Evolutionary conservation across 2,888 invertebrate species (phyloP).

Genomic region (Pyrrhosoma nymphula): DNA sequence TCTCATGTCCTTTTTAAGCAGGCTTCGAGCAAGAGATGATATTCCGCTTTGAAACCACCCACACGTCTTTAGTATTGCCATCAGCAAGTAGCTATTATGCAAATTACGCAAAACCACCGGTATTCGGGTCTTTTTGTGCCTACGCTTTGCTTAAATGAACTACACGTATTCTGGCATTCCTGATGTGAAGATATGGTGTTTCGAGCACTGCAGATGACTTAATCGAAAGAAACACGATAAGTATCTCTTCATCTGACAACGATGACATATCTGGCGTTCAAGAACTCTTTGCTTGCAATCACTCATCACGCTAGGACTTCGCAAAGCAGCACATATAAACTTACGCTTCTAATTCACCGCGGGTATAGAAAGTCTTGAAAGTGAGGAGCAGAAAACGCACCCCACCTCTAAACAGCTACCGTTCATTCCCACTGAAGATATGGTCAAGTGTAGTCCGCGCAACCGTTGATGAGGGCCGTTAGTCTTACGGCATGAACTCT

Average conservation of each 20-base stretch:
- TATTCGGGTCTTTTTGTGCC: too few species aligned
- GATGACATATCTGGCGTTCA: neutral
- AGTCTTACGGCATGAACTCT: conserved; percentile 14
- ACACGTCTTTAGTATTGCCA: too few species aligned
- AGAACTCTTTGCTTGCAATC: neutral
- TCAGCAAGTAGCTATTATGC: too few species aligned
- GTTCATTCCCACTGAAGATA: neutral
- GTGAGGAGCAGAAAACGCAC: neutral
- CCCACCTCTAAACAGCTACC: neutral
- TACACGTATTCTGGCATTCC: neutral
- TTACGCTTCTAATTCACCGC: neutral
- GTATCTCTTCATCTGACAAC: neutral
- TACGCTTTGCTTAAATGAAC: too few species aligned
- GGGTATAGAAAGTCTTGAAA: neutral
- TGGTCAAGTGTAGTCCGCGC: neutral
- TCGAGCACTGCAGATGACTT: neutral
- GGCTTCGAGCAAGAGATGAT: too few species aligned
- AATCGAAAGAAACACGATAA: neutral
- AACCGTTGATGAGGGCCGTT: conserved; percentile 2
- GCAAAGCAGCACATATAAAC: neutral
- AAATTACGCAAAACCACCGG: too few species aligned
- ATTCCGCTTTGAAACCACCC: too few species aligned
- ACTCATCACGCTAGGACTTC: neutral
- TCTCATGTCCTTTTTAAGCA: too few species aligned
- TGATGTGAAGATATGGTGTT: neutral